Evolutionary conservation across 1,140 invertebrate species (phyloP), one percentile per base, ranked within the genome.

Genomic region (Leptopilina clavipes): DNA sequence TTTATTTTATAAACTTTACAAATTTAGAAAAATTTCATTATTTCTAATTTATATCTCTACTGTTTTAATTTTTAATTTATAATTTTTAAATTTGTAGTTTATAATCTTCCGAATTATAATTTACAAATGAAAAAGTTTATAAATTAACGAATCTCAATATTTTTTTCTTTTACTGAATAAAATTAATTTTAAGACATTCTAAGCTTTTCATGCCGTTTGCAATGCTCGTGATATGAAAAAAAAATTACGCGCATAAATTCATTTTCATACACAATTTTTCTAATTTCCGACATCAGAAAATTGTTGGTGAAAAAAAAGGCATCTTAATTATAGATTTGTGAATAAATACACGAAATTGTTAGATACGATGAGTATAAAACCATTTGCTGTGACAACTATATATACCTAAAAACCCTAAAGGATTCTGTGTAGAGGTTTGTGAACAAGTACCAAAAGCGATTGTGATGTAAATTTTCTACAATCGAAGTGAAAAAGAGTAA

Each of bases 131-230:
- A 52, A 52, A 48, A 52, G 17, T 52, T 52, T 52, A 52, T 52
- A 17, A 52, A 52, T 52, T 52, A 48, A 48, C 5, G 25, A 31
- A 31, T 2, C 25, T 31, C 5, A 5, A 48, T 48, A 0, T 14
- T 12, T n/a, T 48, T 12, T 48, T 48, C 3, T 14, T n/a, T 48
- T n/a, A 48, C 12, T 48, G 12, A n/a, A 48, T 48, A n/a, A 48
- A 48, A 48, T 48, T 7, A 48, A 17, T 76, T 72, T 72, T 40
- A 54, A 56, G 54, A 71, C 22, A 74, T 45, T 59, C n/a, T 17
- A 22, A 70, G 37, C 37, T 44, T 71, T 56, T 19, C 74, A 76
- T 72, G 70, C 70, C 37, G 54, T 43, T n/a, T 74, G 65, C 40
- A 40, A 65, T 65, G 59, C 59, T 37, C 11, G 59, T 65, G 59